Evolutionary conservation across 2,797 vertebrate genomes (phyloP).

Genomic region (Limosa lapponica): DNA sequence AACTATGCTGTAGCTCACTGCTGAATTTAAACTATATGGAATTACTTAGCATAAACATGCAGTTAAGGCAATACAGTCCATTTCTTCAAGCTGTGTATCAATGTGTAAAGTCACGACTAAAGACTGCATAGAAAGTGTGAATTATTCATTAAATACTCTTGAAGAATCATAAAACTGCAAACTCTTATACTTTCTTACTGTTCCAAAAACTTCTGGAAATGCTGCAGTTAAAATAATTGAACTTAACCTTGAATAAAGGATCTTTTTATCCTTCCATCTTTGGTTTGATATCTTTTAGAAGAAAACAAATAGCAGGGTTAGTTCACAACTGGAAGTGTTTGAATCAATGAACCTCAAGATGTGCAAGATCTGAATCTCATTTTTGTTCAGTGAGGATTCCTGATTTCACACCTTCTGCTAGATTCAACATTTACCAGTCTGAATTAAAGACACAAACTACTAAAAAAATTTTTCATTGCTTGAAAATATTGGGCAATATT

Average conservation of each 20-base stretch:
- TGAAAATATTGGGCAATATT: background rate
- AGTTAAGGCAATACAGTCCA: background rate
- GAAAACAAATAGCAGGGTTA: background rate
- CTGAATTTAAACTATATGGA: background rate
- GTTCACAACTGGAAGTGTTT: background rate
- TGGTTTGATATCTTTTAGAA: background rate
- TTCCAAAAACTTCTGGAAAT: background rate
- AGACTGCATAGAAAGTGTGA: background rate
- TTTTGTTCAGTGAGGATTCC: background rate
- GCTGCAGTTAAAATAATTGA: background rate
- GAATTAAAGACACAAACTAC: background rate
- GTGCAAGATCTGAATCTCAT: background rate
- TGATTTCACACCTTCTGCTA: background rate
- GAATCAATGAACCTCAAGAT: background rate
- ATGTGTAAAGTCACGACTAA: background rate
- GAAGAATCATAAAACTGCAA: background rate
- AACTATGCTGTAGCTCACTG: background rate
- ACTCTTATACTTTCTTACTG: background rate
- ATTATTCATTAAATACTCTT: conserved; percentile 18
- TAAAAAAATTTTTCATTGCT: background rate
- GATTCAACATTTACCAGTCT: background rate
- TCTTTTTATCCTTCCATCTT: background rate
- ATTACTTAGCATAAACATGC: background rate
- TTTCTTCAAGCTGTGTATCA: background rate
- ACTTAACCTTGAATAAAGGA: background rate